Evolutionary conservation across 2,888 invertebrate genomes (phyloP), one percentile per base, ranked within the genome.

Genomic region (Bellardia pandia): DNA sequence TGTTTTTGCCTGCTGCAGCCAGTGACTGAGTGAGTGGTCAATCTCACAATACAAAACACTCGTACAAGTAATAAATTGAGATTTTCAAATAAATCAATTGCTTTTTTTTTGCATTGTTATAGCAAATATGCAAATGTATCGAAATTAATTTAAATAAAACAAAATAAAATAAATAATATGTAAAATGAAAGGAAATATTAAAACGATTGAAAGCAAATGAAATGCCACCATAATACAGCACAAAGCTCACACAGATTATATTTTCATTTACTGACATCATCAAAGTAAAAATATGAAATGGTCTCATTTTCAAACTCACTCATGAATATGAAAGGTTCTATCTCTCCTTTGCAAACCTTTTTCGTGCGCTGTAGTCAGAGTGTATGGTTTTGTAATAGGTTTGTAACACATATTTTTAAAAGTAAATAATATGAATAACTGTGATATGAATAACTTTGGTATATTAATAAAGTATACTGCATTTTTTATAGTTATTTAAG

Each of bases 181-280:
- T 53, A 13, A 60, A 64, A 42, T 66, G 5, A 64, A 77, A 78
- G 75, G 48, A 74, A 80, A 64, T 62, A 76, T 45, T 79, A 45
- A 68, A 79, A 8, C 37, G 45, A 75, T 48, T 75, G 40, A 69
- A 75, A 80, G 60, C 53, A 62, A 51, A 66, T 84, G 30, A 74
- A 84, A 85, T 75, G 23, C 74, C n/a, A 78, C 37, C 74, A 3
- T 30, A 58, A 16, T n/a, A n/a, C n/a, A 48, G n/a, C 6, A 62
- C 14, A 48, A 16, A 68, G 33, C 45, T 23, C 23, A 16, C 14
- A 14, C n/a, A 85, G 69, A 75, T 69, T 78, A 72, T 68, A 68
- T 84, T 40, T 74, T 85, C 45, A 69, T 56, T 64, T n/a, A 58
- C 78, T 87, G 87, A 85, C 78, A 87, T 87, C 87, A 87, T 85